Evolutionary conservation across 2,113 vertebrate species (phyloP).

Genomic region (Pipra filicauda): DNA sequence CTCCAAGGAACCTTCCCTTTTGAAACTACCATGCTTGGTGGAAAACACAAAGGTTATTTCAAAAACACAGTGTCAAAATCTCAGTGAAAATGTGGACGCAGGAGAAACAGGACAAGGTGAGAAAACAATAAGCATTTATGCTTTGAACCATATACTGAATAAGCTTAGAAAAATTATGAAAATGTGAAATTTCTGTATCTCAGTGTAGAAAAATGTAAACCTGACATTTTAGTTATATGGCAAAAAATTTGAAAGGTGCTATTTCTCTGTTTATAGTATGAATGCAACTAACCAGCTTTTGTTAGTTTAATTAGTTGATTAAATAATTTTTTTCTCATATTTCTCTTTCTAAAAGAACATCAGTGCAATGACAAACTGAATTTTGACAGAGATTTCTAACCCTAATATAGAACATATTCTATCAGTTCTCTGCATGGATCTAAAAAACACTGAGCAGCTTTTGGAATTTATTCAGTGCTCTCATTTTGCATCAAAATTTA

Average conservation of each 20-base stretch:
- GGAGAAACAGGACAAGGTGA: constrained; percentile 63
- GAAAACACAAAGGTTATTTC: constrained; percentile 56
- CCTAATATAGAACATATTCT: neutral
- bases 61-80: constrained; percentile 3
- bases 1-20: constrained; percentile 39
- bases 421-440: neutral
- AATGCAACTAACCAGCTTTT: neutral
- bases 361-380: neutral
- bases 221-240: neutral
- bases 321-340: neutral
- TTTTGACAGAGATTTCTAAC: neutral
- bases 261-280: neutral
- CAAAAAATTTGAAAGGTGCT: neutral
- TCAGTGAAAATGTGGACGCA: neutral
- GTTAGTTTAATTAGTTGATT: neutral
- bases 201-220: neutral
- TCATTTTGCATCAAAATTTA: neutral
- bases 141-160: neutral
- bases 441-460: neutral
- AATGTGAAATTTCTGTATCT: neutral
- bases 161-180: neutral
- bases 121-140: neutral
- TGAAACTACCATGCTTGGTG: constrained; percentile 8
- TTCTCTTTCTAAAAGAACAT: neutral
- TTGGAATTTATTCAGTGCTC: neutral